These are phyloP conservation scores for Listrodromus nycthemerus DNA, from an alignment of 2,888 invertebrate species.

Conservation along the genomic window DNA sequence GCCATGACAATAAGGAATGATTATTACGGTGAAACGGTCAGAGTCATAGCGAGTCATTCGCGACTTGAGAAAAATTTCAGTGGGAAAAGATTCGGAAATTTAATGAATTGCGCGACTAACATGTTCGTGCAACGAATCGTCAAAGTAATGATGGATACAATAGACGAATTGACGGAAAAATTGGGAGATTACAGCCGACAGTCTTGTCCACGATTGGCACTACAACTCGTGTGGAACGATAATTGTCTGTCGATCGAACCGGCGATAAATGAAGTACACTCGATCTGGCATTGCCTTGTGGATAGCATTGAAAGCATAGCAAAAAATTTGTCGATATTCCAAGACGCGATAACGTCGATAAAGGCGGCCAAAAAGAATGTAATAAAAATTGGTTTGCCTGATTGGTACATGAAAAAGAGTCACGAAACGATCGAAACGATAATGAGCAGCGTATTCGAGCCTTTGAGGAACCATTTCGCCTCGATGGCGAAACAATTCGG, in stretches of 20 bases:
- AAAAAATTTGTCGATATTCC: constrained; percentile 86
- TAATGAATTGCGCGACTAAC: constrained; percentile 83
- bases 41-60: constrained; percentile 71
- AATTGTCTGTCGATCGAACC: constrained; percentile 86
- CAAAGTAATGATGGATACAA: constrained; percentile 88
- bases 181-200: constrained; percentile 85
- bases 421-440: constrained; percentile 69
- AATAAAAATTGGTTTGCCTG: constrained; percentile 87
- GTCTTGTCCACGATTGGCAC: constrained; percentile 87
- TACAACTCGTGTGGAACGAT: constrained; percentile 86
- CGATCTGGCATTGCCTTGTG: constrained; percentile 87
- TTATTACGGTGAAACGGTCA: constrained; percentile 84
- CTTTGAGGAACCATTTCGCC: constrained; percentile 24
- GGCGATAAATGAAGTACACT: constrained; percentile 86
- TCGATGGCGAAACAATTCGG: constrained; percentile 70
- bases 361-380: constrained; percentile 75
- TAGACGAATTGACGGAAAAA: constrained; percentile 87
- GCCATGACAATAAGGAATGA: constrained; percentile 82
- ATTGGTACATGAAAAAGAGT: constrained; percentile 84
- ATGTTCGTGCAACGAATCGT: constrained; percentile 88
- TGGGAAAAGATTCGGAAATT: constrained; percentile 78
- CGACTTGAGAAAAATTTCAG: constrained; percentile 74
- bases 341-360: background rate
- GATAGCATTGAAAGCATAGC: constrained; percentile 86
- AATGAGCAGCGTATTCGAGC: constrained; percentile 9